Evolutionary conservation across 1,140 invertebrate genomes (phyloP), one percentile per base, ranked within the genome.

Genomic region (Berghia stephanieae): DNA sequence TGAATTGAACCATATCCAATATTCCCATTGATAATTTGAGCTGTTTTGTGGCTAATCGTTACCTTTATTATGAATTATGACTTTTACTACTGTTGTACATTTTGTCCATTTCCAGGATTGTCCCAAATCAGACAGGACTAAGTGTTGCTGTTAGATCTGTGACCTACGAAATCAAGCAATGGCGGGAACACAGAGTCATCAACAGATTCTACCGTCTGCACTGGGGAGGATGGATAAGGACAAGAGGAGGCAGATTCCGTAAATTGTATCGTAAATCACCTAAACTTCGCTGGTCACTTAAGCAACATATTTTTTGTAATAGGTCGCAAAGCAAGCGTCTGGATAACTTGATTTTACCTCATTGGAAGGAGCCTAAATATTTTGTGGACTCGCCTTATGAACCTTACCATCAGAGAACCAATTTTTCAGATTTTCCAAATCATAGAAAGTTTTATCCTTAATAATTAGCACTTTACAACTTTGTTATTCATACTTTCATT

Each of bases 181-280:
- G 73, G 73, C 34, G 73, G n/a, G 73, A 75, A 40, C 36, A 40
- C 27, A 63, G 73, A 21, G 57, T 75, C 21, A 75, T 75, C 16
- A 16, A 66, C 34, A 36, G 73, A 1, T 75, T 75, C 24, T 75
- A 75, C 36, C 2, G 73, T 4, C 73, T 75, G 8, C 55, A 63
- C 73, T 75, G 73, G 73, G 73, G 73, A 43, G 73, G 27, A 27
- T 75, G 73, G 73, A 75, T 75, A 31, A 36, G 73, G 3, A 52
- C 42, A 4, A 21, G 2, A 43, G 55, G 55, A 18, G 55, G 57
- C 2, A 63, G 57, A 31, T 6, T 24, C 38, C 43, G 46, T 10
- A 18, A 24, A 2, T 27, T 75, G 3, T 66, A 60, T 24, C 43
- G 44, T 27, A 73, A 75, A 66, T 31, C 57, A 63, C 18, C 27